Evolutionary conservation across 1,140 invertebrate species (phyloP).

Genomic region (Panagrolaimus sp.): DNA sequence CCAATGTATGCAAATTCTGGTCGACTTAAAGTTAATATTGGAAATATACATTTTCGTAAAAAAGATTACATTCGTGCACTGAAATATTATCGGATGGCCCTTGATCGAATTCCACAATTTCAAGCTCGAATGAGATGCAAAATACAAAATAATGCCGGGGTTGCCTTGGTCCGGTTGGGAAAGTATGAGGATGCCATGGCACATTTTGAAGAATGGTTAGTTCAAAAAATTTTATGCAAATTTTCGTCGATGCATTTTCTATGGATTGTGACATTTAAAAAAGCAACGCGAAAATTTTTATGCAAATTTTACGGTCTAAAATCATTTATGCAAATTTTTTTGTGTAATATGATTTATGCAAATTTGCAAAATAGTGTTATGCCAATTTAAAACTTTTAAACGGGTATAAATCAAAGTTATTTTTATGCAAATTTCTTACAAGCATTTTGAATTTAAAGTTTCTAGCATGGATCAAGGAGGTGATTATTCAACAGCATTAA

Average conservation of each 20-base stretch:
- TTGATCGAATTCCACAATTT: conserved; percentile 85
- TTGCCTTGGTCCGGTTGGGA: conserved; percentile 87
- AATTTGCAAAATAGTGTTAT: not conserved
- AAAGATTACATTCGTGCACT: conserved; percentile 90
- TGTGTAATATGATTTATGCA: too few species aligned
- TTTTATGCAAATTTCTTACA: too few species aligned
- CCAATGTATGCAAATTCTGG: conserved; percentile 63
- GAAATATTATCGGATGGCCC: conserved; percentile 90
- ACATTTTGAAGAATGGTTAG: conserved; percentile 86
- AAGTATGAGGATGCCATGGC: conserved; percentile 89
- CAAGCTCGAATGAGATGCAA: conserved; percentile 83
- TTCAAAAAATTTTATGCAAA: too few species aligned
- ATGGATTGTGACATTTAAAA: not conserved
- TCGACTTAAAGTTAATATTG: conserved; percentile 92
- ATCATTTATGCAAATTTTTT: too few species aligned
- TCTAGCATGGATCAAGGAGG: conserved; percentile 68
- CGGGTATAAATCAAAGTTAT: too few species aligned
- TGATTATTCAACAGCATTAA: conserved; percentile 79
- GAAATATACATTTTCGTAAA: conserved; percentile 91
- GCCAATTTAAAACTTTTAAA: too few species aligned
- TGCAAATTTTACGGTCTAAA: not conserved
- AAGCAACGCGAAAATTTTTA: not conserved
- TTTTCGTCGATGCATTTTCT: conserved; percentile 80
- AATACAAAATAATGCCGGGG: conserved; percentile 96
- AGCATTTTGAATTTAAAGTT: not conserved